Conservation (phyloP, 1,140 invertebrate species). For the Drosophila nikananu region DNA sequence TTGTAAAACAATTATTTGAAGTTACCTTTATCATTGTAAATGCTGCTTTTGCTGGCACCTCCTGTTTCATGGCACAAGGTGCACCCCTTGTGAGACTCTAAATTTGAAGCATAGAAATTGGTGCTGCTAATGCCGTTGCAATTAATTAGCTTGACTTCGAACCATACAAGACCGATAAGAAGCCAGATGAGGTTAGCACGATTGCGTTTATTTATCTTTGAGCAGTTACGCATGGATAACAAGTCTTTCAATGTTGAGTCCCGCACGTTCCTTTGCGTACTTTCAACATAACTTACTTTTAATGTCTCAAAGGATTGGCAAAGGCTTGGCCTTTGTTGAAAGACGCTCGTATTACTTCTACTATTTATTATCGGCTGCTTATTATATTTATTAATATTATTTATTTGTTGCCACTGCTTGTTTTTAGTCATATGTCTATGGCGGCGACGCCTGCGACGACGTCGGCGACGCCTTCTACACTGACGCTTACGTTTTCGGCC, state of each 20-base stretch:
- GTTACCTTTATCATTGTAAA: constrained; percentile 64
- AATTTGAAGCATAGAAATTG: constrained; percentile 56
- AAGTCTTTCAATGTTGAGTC: constrained; percentile 37
- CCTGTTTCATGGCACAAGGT: constrained; percentile 61
- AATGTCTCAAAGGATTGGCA: constrained; percentile 31
- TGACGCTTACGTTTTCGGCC: constrained; percentile 56
- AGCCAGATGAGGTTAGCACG: constrained; percentile 75
- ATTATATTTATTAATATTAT: neutral
- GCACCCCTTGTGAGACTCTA: constrained; percentile 61
- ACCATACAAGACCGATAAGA: constrained; percentile 80
- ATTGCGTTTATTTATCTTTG: constrained; percentile 63
- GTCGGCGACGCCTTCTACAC: constrained; percentile 49
- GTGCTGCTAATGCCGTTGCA: constrained; percentile 61
- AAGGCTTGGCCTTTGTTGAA: constrained; percentile 18
- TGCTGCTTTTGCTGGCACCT: constrained; percentile 21
- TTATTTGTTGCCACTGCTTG: constrained; percentile 13
- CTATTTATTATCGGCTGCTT: constrained; percentile 2
- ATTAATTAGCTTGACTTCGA: constrained; percentile 75
- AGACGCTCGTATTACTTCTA: constrained; percentile 18
- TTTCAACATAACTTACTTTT: constrained; percentile 26
- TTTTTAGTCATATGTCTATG: constrained; percentile 19
- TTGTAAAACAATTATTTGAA: neutral
- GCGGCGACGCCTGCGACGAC: constrained; percentile 51
- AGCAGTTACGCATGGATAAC: constrained; percentile 34
- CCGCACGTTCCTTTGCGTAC: constrained; percentile 14